Evolutionary conservation across 92 coral and sea anemone species (phyloP).

Genomic region (Actinernus sp.): DNA sequence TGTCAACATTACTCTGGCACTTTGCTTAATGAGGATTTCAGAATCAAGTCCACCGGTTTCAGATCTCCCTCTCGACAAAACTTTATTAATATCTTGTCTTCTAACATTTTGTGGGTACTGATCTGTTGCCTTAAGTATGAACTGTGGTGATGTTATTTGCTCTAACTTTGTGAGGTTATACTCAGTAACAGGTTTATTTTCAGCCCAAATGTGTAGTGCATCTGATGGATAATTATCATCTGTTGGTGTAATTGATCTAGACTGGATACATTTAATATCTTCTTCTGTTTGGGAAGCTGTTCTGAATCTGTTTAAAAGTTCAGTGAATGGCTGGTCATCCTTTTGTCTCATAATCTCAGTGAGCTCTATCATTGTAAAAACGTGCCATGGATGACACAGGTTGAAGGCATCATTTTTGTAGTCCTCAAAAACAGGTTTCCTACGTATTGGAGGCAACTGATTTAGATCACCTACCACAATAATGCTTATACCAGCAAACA

Average conservation of each 20-base stretch:
- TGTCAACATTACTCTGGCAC: slow-evolving; percentile 69
- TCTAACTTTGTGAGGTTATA: slow-evolving; percentile 24
- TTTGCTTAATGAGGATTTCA: slow-evolving; percentile 59
- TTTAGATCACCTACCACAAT: slow-evolving; percentile 56
- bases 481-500: slow-evolving; percentile 59
- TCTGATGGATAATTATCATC: slow-evolving; percentile 45
- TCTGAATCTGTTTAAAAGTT: slow-evolving; percentile 54
- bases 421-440: slow-evolving; percentile 56
- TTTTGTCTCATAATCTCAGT: slow-evolving; percentile 64
- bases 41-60: slow-evolving; percentile 77
- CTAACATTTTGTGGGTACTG: slow-evolving; percentile 57
- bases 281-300: slow-evolving; percentile 63
- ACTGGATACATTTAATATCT: slow-evolving; percentile 36
- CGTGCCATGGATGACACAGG: slow-evolving; percentile 59
- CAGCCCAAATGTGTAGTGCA: slow-evolving; percentile 65
- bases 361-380: slow-evolving; percentile 50
- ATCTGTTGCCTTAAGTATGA: slow-evolving; percentile 17
- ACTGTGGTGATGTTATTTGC: slow-evolving; percentile 19
- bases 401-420: slow-evolving; percentile 44
- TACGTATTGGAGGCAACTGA: slow-evolving; percentile 68
- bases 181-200: slow-evolving; percentile 49
- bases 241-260: slow-evolving; percentile 24
- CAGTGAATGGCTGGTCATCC: slow-evolving; percentile 45
- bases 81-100: slow-evolving; percentile 66
- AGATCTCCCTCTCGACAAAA: slow-evolving; percentile 58